These are phyloP conservation scores for Chloroclysta siterata DNA, from an alignment of 2,888 invertebrate genomes.

Conservation along the genomic window DNA sequence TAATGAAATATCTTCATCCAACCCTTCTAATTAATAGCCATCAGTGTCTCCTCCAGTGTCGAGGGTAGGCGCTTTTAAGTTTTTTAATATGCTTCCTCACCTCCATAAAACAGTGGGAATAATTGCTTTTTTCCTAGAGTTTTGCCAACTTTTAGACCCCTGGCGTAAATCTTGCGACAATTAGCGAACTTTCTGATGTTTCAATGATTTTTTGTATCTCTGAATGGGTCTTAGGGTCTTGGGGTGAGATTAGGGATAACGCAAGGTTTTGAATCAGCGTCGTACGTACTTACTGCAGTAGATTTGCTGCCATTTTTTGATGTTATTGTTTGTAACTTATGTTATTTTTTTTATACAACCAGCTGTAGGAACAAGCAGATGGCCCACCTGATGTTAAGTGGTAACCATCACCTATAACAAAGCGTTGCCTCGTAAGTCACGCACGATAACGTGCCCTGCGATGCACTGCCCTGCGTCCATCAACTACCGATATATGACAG, in stretches of 20 bases:
- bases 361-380: too few relatives aligned
- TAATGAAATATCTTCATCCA: conserved; percentile 83
- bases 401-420: too few relatives aligned
- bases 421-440: too few relatives aligned
- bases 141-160: conserved; percentile 61
- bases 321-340: not conserved
- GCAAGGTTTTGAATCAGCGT: conserved; percentile 5
- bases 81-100: conserved; percentile 84
- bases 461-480: too few relatives aligned
- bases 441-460: too few relatives aligned
- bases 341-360: too few relatives aligned
- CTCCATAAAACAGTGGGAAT: conserved; percentile 77
- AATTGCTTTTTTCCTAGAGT: conserved; percentile 68
- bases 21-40: conserved; percentile 85
- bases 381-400: too few relatives aligned
- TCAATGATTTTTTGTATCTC: conserved; percentile 52
- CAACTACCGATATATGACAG: too few relatives aligned
- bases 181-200: conserved; percentile 61
- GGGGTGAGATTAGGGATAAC: conserved; percentile 23
- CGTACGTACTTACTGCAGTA: not conserved
- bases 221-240: conserved; percentile 37
- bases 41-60: conserved; percentile 82
- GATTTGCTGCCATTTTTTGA: not conserved
- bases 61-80: conserved; percentile 80
- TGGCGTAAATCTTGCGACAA: conserved; percentile 64